Conservation (phyloP, 2,113 vertebrate genomes). For the Elachura formosa region DNA sequence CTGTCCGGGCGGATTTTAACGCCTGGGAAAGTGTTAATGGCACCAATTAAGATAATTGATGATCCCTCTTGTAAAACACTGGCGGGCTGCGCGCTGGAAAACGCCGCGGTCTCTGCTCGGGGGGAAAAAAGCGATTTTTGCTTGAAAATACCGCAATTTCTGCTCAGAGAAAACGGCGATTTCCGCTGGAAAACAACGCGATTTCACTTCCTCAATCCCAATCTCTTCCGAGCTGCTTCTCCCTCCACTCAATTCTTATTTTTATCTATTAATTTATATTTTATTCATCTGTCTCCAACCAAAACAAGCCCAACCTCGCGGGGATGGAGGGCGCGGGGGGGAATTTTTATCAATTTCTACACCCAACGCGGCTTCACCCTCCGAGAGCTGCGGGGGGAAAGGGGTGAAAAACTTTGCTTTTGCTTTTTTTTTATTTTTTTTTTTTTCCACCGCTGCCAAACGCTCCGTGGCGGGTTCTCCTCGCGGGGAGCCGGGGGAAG, state of each 20-base stretch:
- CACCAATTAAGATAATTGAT: neutral
- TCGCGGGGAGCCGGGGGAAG: conserved; percentile 72
- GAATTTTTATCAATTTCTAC: neutral
- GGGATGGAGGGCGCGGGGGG: rapidly evolving
- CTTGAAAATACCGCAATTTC: rapidly evolving
- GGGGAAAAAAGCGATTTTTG: too few relatives aligned
- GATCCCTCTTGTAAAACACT: neutral
- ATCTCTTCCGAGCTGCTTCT: rapidly evolving
- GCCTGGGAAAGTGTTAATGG: neutral
- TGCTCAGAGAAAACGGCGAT: neutral
- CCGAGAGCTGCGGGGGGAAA: too few relatives aligned
- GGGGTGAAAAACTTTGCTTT: conserved; percentile 34
- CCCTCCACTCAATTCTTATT: neutral
- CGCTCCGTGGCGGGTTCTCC: conserved; percentile 59
- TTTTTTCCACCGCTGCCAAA: conserved; percentile 16
- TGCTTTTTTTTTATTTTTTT: neutral
- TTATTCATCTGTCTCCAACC: neutral
- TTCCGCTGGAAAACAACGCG: rapidly evolving
- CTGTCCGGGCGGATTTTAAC: neutral
- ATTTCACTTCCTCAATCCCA: neutral
- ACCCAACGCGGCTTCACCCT: neutral
- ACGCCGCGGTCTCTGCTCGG: neutral
- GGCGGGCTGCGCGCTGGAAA: neutral
- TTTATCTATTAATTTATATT: too few relatives aligned
- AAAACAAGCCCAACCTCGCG: neutral